Conservation (phyloP, 2,113 vertebrate species). For the Campylomormyrus numenius region DNA sequence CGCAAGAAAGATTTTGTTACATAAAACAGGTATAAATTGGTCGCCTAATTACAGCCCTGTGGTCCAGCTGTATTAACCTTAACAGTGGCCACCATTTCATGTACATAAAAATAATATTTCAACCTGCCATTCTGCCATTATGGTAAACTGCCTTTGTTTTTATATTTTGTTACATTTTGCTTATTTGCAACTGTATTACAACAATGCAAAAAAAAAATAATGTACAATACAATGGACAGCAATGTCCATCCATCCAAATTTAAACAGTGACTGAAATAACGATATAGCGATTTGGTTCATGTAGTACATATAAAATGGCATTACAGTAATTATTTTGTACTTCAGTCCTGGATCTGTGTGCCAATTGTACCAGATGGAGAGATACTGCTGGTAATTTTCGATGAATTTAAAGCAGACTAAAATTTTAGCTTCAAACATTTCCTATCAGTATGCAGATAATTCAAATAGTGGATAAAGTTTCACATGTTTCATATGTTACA, state of each 20-base stretch:
- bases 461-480: neutral
- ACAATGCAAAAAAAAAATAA: neutral
- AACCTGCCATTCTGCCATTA: neutral
- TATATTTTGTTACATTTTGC: neutral
- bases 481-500: neutral
- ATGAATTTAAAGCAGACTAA: neutral
- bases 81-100: neutral
- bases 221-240: neutral
- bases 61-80: neutral
- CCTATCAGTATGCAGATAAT: neutral
- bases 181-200: neutral
- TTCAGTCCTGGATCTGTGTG: neutral
- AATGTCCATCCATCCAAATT: neutral
- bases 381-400: neutral
- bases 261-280: neutral
- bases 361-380: neutral
- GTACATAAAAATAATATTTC: neutral
- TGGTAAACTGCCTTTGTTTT: neutral
- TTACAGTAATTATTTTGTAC: neutral
- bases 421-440: neutral
- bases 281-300: neutral
- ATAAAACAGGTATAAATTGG: neutral
- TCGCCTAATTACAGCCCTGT: neutral
- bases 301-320: neutral
- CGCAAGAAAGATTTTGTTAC: neutral